These are phyloP conservation scores for Psylliodes chrysocephalus DNA, from an alignment of 2,888 invertebrate species.

Conservation along the genomic window DNA sequence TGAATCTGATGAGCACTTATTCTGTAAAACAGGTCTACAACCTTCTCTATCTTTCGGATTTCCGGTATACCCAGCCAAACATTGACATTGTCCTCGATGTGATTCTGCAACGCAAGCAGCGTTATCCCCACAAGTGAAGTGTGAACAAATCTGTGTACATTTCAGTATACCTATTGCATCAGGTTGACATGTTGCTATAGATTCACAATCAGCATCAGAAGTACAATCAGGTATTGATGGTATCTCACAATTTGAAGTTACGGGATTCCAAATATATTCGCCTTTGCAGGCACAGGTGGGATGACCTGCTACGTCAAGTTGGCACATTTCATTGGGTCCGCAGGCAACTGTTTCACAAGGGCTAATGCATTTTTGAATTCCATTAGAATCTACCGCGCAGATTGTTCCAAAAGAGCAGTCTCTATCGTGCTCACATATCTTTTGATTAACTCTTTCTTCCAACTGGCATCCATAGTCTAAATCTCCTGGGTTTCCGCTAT, in stretches of 20 bases:
- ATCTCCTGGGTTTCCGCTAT: conserved; percentile 84
- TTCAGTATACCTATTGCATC: conserved; percentile 87
- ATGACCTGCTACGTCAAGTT: conserved; percentile 72
- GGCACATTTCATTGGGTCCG: conserved; percentile 84
- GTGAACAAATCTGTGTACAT: conserved; percentile 80
- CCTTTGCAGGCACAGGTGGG: conserved; percentile 84
- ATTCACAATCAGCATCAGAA: conserved; percentile 76
- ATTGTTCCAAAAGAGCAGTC: conserved; percentile 80
- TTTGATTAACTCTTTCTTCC: conserved; percentile 69
- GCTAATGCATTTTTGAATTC: conserved; percentile 77
- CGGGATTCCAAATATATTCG: conserved; percentile 85
- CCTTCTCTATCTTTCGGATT: conserved; percentile 91
- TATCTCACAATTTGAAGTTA: conserved; percentile 83
- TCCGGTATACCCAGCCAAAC: conserved; percentile 83
- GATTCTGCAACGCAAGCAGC: conserved; percentile 80
- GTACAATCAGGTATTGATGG: conserved; percentile 87
- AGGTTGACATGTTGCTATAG: conserved; percentile 78
- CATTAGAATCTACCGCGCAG: conserved; percentile 74
- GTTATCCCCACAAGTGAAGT: conserved; percentile 86
- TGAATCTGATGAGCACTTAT: conserved; percentile 81
- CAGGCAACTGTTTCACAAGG: conserved; percentile 85
- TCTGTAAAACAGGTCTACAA: conserved; percentile 77
- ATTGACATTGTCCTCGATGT: conserved; percentile 85
- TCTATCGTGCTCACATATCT: conserved; percentile 73
- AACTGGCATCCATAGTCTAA: conserved; percentile 82